These are phyloP conservation scores for Carlito syrichta DNA, from an alignment of 2,113 vertebrate genomes.

Conservation along the genomic window DNA sequence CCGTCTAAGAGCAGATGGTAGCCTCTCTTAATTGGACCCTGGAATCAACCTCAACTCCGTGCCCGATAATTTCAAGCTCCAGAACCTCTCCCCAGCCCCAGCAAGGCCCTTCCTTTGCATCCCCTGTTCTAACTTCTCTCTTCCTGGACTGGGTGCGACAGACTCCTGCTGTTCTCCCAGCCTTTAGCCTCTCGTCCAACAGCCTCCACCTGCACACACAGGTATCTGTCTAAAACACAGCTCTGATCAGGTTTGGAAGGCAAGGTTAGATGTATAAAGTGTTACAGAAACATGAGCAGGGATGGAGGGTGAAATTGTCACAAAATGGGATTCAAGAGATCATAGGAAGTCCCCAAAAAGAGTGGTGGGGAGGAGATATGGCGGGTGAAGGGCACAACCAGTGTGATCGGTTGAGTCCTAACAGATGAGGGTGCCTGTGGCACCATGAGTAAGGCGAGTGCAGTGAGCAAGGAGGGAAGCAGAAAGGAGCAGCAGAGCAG, in stretches of 20 bases:
- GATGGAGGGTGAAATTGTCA: background rate
- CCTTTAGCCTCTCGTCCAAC: background rate
- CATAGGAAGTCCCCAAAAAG: background rate
- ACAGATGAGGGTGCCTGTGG: background rate
- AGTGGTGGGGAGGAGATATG: rapidly evolving
- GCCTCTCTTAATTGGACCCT: background rate
- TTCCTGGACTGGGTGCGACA: rapidly evolving
- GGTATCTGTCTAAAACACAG: background rate
- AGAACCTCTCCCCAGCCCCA: background rate
- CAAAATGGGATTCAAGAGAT: background rate
- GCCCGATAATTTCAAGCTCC: background rate
- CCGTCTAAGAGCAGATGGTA: background rate
- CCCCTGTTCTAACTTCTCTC: background rate
- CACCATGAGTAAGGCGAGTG: rapidly evolving
- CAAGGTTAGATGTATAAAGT: no score
- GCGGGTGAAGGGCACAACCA: background rate
- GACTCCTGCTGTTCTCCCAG: background rate
- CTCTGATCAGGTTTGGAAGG: background rate
- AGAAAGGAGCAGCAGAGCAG: background rate
- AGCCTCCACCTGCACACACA: background rate
- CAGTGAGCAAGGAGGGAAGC: background rate
- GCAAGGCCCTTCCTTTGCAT: background rate
- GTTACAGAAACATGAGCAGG: background rate
- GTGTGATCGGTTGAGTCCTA: background rate
- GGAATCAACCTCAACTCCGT: background rate